Conservation (phyloP, 2,113 vertebrate species). For the Phasianus colchicus region DNA sequence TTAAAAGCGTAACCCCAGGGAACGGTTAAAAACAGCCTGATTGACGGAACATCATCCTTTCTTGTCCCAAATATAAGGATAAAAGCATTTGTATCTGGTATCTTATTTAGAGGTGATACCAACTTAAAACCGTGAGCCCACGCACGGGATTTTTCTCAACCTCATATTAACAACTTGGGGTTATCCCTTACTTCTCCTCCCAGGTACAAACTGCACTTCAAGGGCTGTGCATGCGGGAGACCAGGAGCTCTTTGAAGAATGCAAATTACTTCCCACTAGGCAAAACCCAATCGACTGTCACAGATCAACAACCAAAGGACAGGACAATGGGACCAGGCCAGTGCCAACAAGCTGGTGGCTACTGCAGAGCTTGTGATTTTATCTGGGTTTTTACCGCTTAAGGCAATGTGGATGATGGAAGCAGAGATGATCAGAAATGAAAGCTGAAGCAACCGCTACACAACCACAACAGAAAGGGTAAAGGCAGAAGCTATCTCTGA, state of each 20-base stretch:
- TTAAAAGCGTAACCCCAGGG: neutral
- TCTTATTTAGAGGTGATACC: neutral
- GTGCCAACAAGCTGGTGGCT: neutral
- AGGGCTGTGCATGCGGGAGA: neutral
- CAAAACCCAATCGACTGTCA: neutral
- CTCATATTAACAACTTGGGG: neutral
- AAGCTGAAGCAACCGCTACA: neutral
- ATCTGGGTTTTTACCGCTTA: neutral
- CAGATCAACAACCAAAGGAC: neutral
- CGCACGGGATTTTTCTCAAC: neutral
- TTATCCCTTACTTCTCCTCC: neutral
- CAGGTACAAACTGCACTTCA: neutral
- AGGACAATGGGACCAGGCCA: neutral
- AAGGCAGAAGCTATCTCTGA: constrained; percentile 17
- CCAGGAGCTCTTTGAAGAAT: neutral
- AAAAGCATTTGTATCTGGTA: neutral
- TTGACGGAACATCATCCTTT: neutral
- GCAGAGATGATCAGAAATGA: neutral
- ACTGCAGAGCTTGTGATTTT: neutral
- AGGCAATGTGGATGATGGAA: neutral
- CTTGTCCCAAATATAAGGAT: neutral
- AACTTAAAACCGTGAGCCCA: neutral
- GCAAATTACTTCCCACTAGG: neutral
- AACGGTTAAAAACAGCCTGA: neutral
- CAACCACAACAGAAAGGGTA: neutral